Evolutionary conservation across 2,797 vertebrate genomes (phyloP), one percentile per base, ranked within the genome.

Genomic region (Ambastaia sidthimunki): DNA sequence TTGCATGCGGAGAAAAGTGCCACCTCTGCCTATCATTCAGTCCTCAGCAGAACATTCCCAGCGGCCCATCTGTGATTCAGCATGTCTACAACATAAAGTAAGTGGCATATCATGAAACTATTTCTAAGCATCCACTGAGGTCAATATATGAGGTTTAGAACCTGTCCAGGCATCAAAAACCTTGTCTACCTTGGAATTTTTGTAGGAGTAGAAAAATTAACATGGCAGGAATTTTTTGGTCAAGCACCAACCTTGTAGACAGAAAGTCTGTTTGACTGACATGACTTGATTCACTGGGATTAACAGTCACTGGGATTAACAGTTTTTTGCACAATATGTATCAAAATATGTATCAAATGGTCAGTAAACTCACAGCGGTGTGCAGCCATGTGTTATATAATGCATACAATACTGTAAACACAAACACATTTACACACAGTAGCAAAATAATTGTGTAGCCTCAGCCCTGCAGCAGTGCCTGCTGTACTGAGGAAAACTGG

Each of bases 1-100:
- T 76, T 83, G 68, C 47, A 78, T 78, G 68, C 44, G 18, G 48
- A 5, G 47, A 71, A 71, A 78, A 78, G 31, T 6, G 3, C 31
- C 76, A 71, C 57, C 47, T 71, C 31, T 7, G 57, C 19, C 21
- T n/a, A 78, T 78, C 76, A 54, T 41, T 71, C 47, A 71, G 13
- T 78, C 13, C 59, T 71, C 19, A 63, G 37, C 47, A 71, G 44
- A 78, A 71, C 60, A 34, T 63, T 62, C 25, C 71, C 68, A 23
- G 47, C 16, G 1, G 28, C 21, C 31, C 44, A 41, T 71, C 31
- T 2, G 47, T 71, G 76, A 78, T 59, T 63, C 76, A 71, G 68
- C 76, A 71, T 21, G 68, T 25, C 44, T 41, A 23, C 47, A 65
- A 71, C 59, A 65, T 50, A 54, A 63, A 62, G 76, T 47, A 63